A percentile compares a stretch with the other conserved stretches of the same genome.
These are phyloP conservation scores for Proales similis DNA, from an alignment of 1,140 invertebrate species.

Conservation along the genomic window DNA sequence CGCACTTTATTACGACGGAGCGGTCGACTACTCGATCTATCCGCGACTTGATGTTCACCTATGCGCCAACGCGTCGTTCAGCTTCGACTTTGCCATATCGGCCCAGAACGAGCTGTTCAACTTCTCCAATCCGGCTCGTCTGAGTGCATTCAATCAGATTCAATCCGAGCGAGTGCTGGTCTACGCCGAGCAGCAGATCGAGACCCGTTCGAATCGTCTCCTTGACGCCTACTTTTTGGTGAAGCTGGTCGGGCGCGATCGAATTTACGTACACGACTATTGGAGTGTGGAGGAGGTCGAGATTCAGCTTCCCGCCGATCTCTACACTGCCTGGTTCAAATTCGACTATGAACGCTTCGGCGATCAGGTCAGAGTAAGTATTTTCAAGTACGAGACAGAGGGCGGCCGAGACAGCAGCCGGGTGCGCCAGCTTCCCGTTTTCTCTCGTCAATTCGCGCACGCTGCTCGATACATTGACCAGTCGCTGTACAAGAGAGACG, in stretches of 20 bases:
- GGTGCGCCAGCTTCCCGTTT: neutral
- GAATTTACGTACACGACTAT: conserved; percentile 21
- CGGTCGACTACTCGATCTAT: conserved; percentile 19
- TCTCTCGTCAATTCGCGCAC: conserved; percentile 19
- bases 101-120: neutral
- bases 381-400: conserved; percentile 9
- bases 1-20: conserved; percentile 19
- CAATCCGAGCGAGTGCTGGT: too few species aligned
- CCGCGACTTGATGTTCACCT: conserved; percentile 26
- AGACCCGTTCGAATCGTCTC: conserved; percentile 19
- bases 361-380: neutral
- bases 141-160: too few species aligned
- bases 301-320: conserved; percentile 17
- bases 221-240: conserved; percentile 27
- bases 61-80: conserved; percentile 7
- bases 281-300: conserved; percentile 31
- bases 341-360: conserved; percentile 15
- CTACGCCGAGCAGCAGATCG: conserved; percentile 30
- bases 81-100: conserved; percentile 26
- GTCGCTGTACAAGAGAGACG: neutral
- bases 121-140: conserved; percentile 5
- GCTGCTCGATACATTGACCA: neutral
- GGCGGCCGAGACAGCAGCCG: neutral
- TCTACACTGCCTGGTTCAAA: conserved; percentile 14
- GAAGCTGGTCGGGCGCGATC: neutral